Conservation (phyloP, 2,113 vertebrate genomes). For the Microcebus tavaratra region DNA sequence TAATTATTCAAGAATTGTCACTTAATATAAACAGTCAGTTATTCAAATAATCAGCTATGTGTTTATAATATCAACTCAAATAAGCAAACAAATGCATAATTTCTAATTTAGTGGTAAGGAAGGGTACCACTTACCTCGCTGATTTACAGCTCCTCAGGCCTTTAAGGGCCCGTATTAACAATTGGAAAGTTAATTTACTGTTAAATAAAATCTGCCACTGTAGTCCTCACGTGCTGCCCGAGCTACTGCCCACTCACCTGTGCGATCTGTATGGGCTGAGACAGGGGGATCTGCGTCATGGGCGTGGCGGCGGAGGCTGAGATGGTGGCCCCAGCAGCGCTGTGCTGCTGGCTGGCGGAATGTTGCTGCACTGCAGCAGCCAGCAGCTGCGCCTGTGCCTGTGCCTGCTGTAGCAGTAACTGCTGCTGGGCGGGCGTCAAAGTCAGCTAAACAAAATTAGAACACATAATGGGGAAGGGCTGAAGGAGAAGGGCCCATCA, state of each 20-base stretch:
- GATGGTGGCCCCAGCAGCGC: constrained; percentile 96
- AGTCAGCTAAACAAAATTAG: constrained; percentile 89
- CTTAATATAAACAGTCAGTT: constrained; percentile 80
- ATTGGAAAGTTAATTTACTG: not conserved
- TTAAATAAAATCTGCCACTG: not conserved
- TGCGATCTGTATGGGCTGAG: constrained; percentile 98
- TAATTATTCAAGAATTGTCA: constrained; percentile 80
- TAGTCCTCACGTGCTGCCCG: not conserved
- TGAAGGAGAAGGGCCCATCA: not conserved
- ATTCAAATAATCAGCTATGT: constrained; percentile 76
- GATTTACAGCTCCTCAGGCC: not conserved
- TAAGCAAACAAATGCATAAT: constrained; percentile 65
- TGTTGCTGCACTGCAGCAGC: constrained; percentile 98
- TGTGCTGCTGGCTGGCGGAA: constrained; percentile 97
- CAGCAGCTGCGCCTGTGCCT: constrained; percentile 98
- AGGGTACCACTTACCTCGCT: not conserved
- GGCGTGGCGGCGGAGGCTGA: constrained; percentile 98
- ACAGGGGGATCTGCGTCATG: constrained; percentile 97
- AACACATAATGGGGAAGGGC: constrained; percentile 70
- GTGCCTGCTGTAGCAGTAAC: constrained; percentile 97
- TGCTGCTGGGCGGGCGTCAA: constrained; percentile 98
- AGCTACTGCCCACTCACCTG: constrained; percentile 82
- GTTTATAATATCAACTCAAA: constrained; percentile 71
- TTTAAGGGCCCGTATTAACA: not conserved
- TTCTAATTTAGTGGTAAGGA: not conserved